phyloP scores from a whole-genome alignment of 2,888 invertebrate genomes.

The Muschampia plurimacula region DNA sequence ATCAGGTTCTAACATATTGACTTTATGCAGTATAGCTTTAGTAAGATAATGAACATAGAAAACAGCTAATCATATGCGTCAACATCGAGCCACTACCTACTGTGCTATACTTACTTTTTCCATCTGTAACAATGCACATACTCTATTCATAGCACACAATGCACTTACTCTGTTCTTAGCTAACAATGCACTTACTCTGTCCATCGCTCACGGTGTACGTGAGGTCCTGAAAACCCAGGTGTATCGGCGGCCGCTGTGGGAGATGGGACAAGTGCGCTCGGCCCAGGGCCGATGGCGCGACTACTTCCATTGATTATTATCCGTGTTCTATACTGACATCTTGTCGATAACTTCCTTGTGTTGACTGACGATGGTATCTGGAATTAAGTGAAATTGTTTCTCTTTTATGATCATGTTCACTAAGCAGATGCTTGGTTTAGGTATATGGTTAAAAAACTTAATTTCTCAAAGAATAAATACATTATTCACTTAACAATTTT shows the following conservation, averaged over 20 bases:
- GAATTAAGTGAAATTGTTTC: conserved; percentile 15
- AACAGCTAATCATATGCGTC: too few species aligned
- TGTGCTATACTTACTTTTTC: too few species aligned
- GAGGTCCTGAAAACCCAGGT: conserved; percentile 94
- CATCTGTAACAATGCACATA: not conserved
- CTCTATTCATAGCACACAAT: conserved; percentile 79
- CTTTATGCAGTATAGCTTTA: too few species aligned
- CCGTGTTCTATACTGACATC: not conserved
- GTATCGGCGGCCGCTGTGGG: conserved; percentile 89
- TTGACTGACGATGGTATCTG: conserved; percentile 14
- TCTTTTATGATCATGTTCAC: not conserved
- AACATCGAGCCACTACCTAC: too few species aligned
- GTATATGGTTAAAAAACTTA: too few species aligned
- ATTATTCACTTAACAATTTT: too few species aligned
- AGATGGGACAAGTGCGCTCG: conserved; percentile 84
- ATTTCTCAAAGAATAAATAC: too few species aligned
- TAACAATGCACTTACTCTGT: too few species aligned
- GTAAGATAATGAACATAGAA: too few species aligned
- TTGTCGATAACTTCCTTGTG: not conserved
- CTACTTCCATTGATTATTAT: conserved; percentile 36
- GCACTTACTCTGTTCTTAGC: too few species aligned
- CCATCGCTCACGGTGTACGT: conserved; percentile 92
- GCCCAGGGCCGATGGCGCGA: conserved; percentile 51
- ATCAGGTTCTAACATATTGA: too few species aligned
- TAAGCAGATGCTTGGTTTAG: too few species aligned